Evolutionary conservation across 2,797 vertebrate genomes (phyloP).

Genomic region (Toxotes lorentzi): DNA sequence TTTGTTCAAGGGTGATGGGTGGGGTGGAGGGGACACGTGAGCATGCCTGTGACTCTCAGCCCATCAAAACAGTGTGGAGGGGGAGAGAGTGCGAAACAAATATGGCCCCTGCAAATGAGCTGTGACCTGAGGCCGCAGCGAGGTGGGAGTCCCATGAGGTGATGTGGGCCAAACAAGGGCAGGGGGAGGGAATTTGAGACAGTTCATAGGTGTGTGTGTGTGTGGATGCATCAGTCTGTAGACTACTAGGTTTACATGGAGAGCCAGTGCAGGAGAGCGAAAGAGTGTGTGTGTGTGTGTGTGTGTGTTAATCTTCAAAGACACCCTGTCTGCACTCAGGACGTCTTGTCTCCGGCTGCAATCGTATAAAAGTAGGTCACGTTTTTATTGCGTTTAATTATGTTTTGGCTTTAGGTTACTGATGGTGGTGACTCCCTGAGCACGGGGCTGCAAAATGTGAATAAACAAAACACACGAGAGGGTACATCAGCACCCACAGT

Average conservation of each 20-base stretch:
- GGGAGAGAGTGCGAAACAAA: constrained; percentile 52
- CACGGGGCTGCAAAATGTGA: constrained; percentile 10
- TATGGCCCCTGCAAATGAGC: constrained; percentile 65
- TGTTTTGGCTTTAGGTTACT: constrained; percentile 69
- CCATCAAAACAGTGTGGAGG: constrained; percentile 32
- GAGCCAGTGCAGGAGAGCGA: not conserved
- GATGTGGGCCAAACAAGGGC: constrained; percentile 46
- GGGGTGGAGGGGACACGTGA: constrained; percentile 17
- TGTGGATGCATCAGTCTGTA: constrained; percentile 16
- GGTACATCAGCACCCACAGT: not conserved
- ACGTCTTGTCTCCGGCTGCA: constrained; percentile 31
- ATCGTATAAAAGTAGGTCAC: constrained; percentile 73
- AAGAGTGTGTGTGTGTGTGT: constrained; percentile 24
- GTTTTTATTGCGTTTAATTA: constrained; percentile 74
- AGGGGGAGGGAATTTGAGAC: constrained; percentile 32
- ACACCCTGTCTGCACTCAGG: constrained; percentile 51
- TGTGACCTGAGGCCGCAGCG: constrained; percentile 61
- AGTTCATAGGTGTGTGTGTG: constrained; percentile 1
- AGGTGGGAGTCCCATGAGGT: constrained; percentile 62
- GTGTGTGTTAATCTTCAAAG: constrained; percentile 52
- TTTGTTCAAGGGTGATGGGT: not conserved
- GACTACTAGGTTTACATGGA: constrained; percentile 38
- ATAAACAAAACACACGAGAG: constrained; percentile 38
- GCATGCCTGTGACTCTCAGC: constrained; percentile 8
- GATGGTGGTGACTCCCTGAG: constrained; percentile 16